Evolutionary conservation across 2,888 invertebrate species (phyloP).

Genomic region (Macrosiphum euphorbiae): DNA sequence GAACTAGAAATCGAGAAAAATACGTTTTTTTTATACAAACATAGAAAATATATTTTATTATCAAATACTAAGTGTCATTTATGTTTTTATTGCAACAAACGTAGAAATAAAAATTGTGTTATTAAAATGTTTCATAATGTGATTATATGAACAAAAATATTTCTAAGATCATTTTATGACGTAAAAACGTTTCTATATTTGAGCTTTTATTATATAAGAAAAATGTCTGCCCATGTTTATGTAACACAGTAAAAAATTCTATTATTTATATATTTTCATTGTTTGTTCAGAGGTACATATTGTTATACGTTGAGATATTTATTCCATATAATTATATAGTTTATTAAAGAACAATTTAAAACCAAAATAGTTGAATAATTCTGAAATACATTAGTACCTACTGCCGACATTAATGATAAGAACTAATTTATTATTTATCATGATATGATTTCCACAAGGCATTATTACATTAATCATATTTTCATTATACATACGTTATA

Average conservation of each 20-base stretch:
- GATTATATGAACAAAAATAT: not conserved
- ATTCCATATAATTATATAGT: not conserved
- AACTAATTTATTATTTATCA: not conserved
- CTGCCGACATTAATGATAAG: not conserved
- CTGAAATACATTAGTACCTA: not conserved
- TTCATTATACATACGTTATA: not conserved
- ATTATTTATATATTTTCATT: not conserved
- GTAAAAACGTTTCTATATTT: not conserved
- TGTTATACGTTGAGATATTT: not conserved
- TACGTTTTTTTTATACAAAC: not conserved
- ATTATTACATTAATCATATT: not conserved
- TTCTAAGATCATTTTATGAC: not conserved
- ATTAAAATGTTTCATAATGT: slow-evolving; percentile 4
- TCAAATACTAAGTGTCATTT: slow-evolving; percentile 33
- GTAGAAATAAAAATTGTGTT: slow-evolving; percentile 13
- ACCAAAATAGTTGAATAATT: not conserved
- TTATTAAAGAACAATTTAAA: not conserved
- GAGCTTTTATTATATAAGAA: not conserved
- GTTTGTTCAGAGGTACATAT: not conserved
- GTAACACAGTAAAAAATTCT: not conserved
- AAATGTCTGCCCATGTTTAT: not conserved
- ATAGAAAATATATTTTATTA: slow-evolving; percentile 26
- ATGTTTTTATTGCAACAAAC: slow-evolving; percentile 26
- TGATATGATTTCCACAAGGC: not conserved
- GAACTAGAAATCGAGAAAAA: not conserved